These are phyloP conservation scores for Epinephelus coioides DNA, from an alignment of 2,797 vertebrate species.

Conservation along the genomic window DNA sequence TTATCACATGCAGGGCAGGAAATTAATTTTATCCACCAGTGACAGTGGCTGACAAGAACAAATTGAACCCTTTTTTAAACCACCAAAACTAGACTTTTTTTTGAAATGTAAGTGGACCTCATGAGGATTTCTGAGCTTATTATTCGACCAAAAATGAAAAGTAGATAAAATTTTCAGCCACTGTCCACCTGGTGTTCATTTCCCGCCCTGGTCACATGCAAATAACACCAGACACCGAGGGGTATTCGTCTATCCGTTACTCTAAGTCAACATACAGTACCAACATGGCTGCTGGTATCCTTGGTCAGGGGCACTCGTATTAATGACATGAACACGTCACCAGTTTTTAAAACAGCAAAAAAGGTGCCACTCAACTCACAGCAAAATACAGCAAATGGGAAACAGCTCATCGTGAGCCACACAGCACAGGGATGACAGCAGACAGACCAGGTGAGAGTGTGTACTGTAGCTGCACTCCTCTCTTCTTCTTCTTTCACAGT, in stretches of 20 bases:
- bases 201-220: conserved; percentile 76
- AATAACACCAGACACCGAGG: conserved; percentile 74
- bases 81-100: neutral
- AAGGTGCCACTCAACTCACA: conserved; percentile 69
- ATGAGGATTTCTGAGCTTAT: conserved; percentile 25
- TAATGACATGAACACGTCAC: conserved; percentile 71
- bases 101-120: conserved; percentile 42
- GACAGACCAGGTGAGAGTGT: conserved; percentile 50
- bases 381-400: conserved; percentile 77
- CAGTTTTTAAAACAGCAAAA: conserved; percentile 60
- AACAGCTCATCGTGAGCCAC: conserved; percentile 47
- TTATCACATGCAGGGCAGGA: conserved; percentile 76
- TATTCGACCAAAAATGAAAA: conserved; percentile 5
- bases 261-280: conserved; percentile 61
- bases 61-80: neutral
- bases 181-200: conserved; percentile 55
- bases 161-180: conserved; percentile 8
- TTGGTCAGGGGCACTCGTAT: conserved; percentile 53
- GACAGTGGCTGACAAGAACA: conserved; percentile 9
- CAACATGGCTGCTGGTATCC: conserved; percentile 65
- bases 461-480: conserved; percentile 55
- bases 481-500: conserved; percentile 25
- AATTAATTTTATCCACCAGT: conserved; percentile 58
- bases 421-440: conserved; percentile 59
- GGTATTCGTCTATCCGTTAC: conserved; percentile 58